phyloP scores from a whole-genome alignment of 2,888 invertebrate species.

The Tortrix viridana region DNA sequence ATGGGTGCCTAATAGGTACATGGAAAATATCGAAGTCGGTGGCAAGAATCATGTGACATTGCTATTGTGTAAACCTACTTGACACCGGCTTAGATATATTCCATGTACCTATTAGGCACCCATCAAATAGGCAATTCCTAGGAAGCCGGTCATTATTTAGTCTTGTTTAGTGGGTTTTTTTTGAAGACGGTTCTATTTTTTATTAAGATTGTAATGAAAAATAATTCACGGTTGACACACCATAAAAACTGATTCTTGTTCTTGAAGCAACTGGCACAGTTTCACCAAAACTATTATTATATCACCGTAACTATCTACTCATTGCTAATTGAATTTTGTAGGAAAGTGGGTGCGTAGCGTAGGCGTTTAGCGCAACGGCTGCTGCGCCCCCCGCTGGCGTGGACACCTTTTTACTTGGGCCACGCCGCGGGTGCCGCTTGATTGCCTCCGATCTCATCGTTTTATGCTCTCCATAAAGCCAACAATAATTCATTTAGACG shows the following conservation, averaged over 20 bases:
- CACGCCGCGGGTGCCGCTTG: conserved; percentile 80
- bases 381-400: conserved; percentile 69
- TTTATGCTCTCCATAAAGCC: conserved; percentile 83
- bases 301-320: conserved; percentile 70
- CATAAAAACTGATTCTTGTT: conserved; percentile 17
- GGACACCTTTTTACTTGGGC: conserved; percentile 80
- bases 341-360: conserved; percentile 68
- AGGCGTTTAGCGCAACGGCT: conserved; percentile 75
- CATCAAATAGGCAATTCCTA: no score
- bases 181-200: no score
- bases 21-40: no score
- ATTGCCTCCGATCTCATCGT: conserved; percentile 83
- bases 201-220: conserved; percentile 14
- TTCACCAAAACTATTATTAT: conserved; percentile 45
- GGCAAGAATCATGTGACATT: no score
- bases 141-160: no score
- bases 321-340: conserved; percentile 80
- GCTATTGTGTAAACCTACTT: no score
- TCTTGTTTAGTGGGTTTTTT: no score
- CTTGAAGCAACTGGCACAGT: conserved; percentile 20
- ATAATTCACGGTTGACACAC: conserved; percentile 18
- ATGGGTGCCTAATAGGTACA: no score
- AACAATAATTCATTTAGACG: conserved; percentile 84
- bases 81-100: no score
- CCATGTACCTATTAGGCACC: no score